These are phyloP conservation scores for Gonatopus flavifemur DNA, from an alignment of 1,140 invertebrate species.

Conservation along the genomic window DNA sequence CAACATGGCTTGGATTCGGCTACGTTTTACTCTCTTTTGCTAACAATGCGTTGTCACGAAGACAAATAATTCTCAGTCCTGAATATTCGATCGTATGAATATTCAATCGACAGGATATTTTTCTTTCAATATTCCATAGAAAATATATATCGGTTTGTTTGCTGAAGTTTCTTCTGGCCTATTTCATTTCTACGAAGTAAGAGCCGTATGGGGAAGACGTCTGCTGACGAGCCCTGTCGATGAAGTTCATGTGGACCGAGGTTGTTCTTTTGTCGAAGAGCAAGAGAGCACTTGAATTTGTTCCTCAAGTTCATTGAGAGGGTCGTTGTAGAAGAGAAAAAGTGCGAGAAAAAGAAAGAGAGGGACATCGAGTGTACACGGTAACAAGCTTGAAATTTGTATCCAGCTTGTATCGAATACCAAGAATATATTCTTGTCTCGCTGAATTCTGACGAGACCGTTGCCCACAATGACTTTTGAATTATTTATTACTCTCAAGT, in stretches of 20 bases:
- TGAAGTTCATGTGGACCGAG: slow-evolving; percentile 4
- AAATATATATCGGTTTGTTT: too few relatives aligned
- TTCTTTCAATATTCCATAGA: too few relatives aligned
- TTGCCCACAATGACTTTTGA: too few relatives aligned
- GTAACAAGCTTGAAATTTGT: slow-evolving; percentile 8
- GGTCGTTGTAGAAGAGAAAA: too few relatives aligned
- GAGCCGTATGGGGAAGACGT: neutral
- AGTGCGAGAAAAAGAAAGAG: too few relatives aligned
- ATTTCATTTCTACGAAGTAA: too few relatives aligned
- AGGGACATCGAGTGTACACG: neutral
- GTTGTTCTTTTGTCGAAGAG: slow-evolving; percentile 5
- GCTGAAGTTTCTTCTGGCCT: too few relatives aligned
- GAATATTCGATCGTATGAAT: slow-evolving; percentile 21
- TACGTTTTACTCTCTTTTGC: slow-evolving; percentile 31
- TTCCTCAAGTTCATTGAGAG: neutral
- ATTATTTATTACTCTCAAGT: too few relatives aligned
- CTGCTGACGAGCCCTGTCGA: slow-evolving; percentile 3
- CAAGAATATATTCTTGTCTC: too few relatives aligned
- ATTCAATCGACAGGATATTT: slow-evolving; percentile 18
- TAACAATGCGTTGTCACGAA: slow-evolving; percentile 26
- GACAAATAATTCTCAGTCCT: slow-evolving; percentile 35
- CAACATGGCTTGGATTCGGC: slow-evolving; percentile 15
- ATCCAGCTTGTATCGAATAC: neutral
- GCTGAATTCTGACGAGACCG: too few relatives aligned
- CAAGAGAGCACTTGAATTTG: neutral